Evolutionary conservation across 2,888 invertebrate genomes (phyloP).

Genomic region (Macaria liturata): DNA sequence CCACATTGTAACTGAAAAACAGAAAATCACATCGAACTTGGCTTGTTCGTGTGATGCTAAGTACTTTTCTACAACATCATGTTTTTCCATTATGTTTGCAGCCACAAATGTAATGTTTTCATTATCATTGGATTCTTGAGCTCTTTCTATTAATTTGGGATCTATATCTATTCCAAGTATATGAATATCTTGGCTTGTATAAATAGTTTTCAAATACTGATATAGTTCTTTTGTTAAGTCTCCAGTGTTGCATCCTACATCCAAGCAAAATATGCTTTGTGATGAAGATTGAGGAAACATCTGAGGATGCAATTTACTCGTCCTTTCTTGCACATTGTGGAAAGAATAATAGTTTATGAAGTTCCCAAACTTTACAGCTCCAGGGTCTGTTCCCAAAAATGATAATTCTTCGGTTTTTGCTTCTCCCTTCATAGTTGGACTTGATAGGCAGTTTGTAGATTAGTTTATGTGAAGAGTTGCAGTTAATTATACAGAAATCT

Average conservation of each 20-base stretch:
- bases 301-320: slow-evolving; percentile 78
- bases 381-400: slow-evolving; percentile 86
- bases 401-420: slow-evolving; percentile 49
- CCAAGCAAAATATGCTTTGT: slow-evolving; percentile 80
- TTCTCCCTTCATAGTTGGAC: slow-evolving; percentile 35
- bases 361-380: slow-evolving; percentile 91
- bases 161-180: slow-evolving; percentile 91
- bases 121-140: slow-evolving; percentile 77
- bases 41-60: slow-evolving; percentile 62
- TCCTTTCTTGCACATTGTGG: slow-evolving; percentile 87
- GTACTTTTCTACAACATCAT: slow-evolving; percentile 67
- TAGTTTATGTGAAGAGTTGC: background rate
- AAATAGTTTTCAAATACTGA: slow-evolving; percentile 72
- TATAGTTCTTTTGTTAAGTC: slow-evolving; percentile 86
- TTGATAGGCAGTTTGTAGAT: background rate
- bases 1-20: slow-evolving; percentile 96
- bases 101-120: slow-evolving; percentile 80
- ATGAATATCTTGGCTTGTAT: slow-evolving; percentile 56
- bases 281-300: slow-evolving; percentile 57
- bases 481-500: too few species aligned
- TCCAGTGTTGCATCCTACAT: slow-evolving; percentile 92
- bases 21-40: slow-evolving; percentile 87
- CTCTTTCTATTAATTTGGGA: slow-evolving; percentile 86
- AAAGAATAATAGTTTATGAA: slow-evolving; percentile 95
- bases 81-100: slow-evolving; percentile 83